These are phyloP conservation scores for Oreamnos americanus DNA, from an alignment of 2,113 vertebrate species.

Conservation along the genomic window DNA sequence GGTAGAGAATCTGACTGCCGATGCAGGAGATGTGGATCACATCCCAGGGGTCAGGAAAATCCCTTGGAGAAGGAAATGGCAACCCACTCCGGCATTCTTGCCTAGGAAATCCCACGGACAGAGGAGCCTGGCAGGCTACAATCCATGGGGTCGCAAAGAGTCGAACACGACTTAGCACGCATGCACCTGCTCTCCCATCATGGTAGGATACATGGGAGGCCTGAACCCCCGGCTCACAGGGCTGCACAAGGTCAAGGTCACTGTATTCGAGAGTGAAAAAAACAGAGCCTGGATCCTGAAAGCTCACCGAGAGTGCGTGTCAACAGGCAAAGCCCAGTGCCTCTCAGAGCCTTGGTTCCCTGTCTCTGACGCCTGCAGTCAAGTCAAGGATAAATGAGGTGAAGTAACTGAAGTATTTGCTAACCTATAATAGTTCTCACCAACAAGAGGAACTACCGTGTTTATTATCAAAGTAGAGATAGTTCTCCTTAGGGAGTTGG, in stretches of 20 bases:
- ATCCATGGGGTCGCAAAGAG: neutral
- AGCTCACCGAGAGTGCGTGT: neutral
- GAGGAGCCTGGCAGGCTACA: neutral
- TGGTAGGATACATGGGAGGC: neutral
- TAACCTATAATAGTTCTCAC: neutral
- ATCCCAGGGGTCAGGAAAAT: neutral
- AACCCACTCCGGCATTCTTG: neutral
- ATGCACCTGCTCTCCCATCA: neutral
- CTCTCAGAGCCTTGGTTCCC: neutral
- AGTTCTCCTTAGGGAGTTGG: neutral
- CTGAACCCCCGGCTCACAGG: neutral
- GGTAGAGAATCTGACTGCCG: neutral
- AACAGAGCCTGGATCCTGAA: neutral
- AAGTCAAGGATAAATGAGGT: neutral
- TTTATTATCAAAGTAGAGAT: neutral
- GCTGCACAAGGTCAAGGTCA: neutral
- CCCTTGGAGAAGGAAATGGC: neutral
- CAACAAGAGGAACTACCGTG: neutral
- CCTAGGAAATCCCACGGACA: neutral
- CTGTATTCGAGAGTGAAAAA: neutral
- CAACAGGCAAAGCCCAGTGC: neutral
- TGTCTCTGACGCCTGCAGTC: neutral
- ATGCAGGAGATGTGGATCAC: neutral
- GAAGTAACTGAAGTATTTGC: neutral
- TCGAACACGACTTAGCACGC: neutral